Percentiles rank a stretch among this genome's conserved stretches.
Conservation (phyloP, 37 sponge, comb jelly and placozoan genomes). For the Chondrosia reniformis region DNA sequence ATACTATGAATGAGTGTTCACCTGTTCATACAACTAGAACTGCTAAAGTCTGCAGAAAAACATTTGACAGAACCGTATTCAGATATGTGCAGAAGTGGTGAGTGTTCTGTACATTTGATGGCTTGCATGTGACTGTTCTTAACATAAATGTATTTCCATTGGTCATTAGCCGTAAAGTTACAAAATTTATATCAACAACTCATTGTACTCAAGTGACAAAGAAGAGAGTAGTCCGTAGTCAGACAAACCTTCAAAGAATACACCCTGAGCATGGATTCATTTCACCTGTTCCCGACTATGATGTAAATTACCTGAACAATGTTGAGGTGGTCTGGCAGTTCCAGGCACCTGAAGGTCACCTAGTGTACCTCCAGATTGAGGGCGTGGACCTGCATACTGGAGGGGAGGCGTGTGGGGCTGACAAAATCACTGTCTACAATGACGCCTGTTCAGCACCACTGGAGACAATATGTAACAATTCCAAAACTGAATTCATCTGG, state of each 20-base stretch:
- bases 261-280: background rate
- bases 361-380: conserved; percentile 3
- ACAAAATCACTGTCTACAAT: background rate
- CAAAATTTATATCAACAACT: too few relatives aligned
- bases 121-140: too few relatives aligned
- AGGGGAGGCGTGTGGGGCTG: background rate
- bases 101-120: too few relatives aligned
- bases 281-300: background rate
- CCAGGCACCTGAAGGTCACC: background rate
- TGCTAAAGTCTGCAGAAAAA: too few relatives aligned
- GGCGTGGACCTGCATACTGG: conserved; percentile 5
- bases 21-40: too few relatives aligned
- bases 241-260: background rate
- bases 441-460: background rate
- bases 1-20: too few relatives aligned
- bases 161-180: too few relatives aligned
- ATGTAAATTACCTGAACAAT: background rate
- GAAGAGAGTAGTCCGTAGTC: background rate
- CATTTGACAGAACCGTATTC: too few relatives aligned
- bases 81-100: too few relatives aligned
- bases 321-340: conserved; percentile 4
- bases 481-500: background rate
- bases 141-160: too few relatives aligned
- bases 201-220: too few relatives aligned
- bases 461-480: background rate